A percentile compares a stretch with the other conserved stretches of the same genome.
These are phyloP conservation scores for Amblyjoppa proteus DNA, from an alignment of 2,888 invertebrate species.

Conservation along the genomic window DNA sequence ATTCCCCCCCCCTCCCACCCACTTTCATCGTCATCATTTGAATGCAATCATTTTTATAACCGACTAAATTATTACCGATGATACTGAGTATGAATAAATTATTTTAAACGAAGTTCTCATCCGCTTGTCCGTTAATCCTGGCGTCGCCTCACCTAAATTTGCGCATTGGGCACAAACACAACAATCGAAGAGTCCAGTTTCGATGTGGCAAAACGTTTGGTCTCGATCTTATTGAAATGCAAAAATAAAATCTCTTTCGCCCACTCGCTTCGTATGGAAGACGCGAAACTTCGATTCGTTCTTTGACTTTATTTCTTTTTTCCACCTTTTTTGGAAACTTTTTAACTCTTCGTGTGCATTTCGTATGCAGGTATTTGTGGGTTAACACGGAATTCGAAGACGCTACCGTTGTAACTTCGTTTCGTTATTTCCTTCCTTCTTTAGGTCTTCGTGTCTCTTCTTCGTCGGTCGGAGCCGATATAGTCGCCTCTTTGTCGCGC, in stretches of 20 bases:
- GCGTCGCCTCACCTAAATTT: background rate
- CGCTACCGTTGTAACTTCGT: conserved; percentile 12
- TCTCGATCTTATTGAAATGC: background rate
- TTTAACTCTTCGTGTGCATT: background rate
- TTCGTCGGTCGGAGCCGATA: background rate
- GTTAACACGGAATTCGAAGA: conserved; percentile 44
- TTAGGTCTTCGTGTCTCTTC: background rate
- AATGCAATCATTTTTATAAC: conserved; percentile 43
- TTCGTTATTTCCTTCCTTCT: background rate
- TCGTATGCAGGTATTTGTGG: conserved; percentile 42
- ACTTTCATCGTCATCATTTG: conserved; percentile 49
- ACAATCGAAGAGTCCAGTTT: background rate
- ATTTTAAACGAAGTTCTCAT: conserved; percentile 36
- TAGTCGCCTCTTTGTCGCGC: conserved; percentile 7
- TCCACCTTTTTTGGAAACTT: background rate
- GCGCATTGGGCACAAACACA: no score
- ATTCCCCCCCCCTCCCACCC: background rate
- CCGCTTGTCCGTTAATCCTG: background rate
- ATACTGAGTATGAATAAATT: conserved; percentile 54
- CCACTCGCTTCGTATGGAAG: background rate
- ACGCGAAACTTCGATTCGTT: background rate
- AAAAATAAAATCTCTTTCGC: background rate
- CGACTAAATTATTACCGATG: conserved; percentile 49
- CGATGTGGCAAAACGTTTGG: background rate
- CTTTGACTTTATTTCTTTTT: background rate